Base-by-base conservation (phyloP, 1,140 invertebrate species). In the Elymnias hypermnestra region DNA sequence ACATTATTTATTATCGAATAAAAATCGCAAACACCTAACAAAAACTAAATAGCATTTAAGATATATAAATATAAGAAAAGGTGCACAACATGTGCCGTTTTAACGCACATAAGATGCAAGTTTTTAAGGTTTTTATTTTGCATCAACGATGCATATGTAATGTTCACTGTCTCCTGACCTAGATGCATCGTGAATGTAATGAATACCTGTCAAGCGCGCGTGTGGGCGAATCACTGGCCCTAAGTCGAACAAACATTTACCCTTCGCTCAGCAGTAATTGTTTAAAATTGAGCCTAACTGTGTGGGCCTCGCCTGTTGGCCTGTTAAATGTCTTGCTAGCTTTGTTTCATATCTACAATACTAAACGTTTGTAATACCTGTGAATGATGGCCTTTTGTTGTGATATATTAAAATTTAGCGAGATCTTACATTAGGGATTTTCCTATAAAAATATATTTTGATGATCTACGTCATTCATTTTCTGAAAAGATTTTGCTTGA, bases 231-330 rank as follows among this genome's bases (percentile, higher is more conserved):
- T 61, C 63, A 67, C 61, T 52, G 61, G 62, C 61, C 59, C 68
- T 75, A 76, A 76, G 66, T 77, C 74, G 77, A 82, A 82, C 70
- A 82, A 82, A 82, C 77, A 82, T 82, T 82, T 82, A 68, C 77
- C 72, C 69, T 78, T 77, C 74, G 74, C 68, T 76, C 75, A 72
- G 63, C 69, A 73, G 75, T 83, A 83, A 79, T 82, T 82, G 77
- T 82, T 82, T 77, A 82, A 82, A 79, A 82, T 82, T 79, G 77
- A 72, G 65, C 72, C 77, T 81, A 81, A 81, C 73, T 81, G 76
- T 81, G 76, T 81, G 76, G 76, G 73, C 73, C 66, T 64, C 48
- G 71, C 59, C 71, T 73, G 72, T 71, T 73, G 65, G 63, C 63
- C 63, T 54, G 46, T 46, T 47, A 53, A 53, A 53, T 47, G 50